Evolutionary conservation across 53 echinoderm and acorn worm species (phyloP), one percentile per base, ranked within the genome.

Genomic region (Antedon mediterranea): DNA sequence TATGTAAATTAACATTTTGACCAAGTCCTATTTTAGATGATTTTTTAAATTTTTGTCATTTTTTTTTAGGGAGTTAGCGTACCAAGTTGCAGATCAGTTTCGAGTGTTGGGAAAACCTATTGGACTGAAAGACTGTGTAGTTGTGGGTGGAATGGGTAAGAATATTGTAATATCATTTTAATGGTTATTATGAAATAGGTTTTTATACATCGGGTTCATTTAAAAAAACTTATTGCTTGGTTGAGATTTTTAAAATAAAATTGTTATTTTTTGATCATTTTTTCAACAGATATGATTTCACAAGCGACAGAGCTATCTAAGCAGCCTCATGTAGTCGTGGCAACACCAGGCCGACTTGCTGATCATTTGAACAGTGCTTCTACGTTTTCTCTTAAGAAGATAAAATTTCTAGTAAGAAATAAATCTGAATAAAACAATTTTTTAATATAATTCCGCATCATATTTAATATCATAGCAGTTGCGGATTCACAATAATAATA

Each of bases 81-180:
- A 83, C 71, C 95, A 95, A 88, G 91, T 95, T 30, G 91, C 89
- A 71, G 95, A 95, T 32, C 91, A 91, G 34, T 92, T 91, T 34
- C 78, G 89, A 71, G 95, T 91, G 30, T 77, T 92, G 13, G 91
- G 95, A 29, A 92, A 90, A 43, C 91, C 91, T 15, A 84, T 95
- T 74, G 87, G 91, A 44, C 71, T 95, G 34, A 87, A 79, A 77
- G 95, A 91, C 72, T 73, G 83, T 42, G 91, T 95, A 14, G 71
- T 95, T 34, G 78, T 91, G 28, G 95, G 95, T 71, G 91, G 95
- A 43, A 74, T 87, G 86, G 95, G 95, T 95, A 77, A 77, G 91
- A 74, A 37, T 4, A 4, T 37, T 11, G 37, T 37, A 37, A 37
- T n/a, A n/a, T n/a, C n/a, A n/a, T n/a, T n/a, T n/a, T n/a, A n/a